Percentiles rank a stretch among this genome's conserved stretches.
These are phyloP conservation scores for Pantherophis guttatus DNA, from an alignment of 2,113 vertebrate genomes.

Conservation along the genomic window DNA sequence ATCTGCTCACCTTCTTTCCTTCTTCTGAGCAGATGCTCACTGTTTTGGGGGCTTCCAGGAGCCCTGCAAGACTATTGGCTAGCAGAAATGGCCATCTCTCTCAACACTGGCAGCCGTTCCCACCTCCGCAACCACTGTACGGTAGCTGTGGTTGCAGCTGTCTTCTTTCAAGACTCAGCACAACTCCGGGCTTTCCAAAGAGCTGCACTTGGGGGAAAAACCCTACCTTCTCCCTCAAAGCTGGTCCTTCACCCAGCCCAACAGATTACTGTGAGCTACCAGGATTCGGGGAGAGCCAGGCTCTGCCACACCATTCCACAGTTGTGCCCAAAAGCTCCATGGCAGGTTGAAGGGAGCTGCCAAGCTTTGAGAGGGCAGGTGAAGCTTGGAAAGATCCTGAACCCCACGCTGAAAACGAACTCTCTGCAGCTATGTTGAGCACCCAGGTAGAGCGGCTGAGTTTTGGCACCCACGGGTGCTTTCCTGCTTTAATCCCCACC, in stretches of 20 bases:
- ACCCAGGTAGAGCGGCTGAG: not conserved
- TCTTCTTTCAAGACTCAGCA: not conserved
- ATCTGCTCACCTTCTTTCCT: not conserved
- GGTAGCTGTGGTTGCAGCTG: too few relatives aligned
- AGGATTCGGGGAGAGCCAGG: too few relatives aligned
- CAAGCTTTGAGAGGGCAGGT: not conserved
- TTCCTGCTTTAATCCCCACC: not conserved
- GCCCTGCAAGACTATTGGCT: not conserved
- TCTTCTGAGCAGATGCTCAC: not conserved
- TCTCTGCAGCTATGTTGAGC: not conserved
- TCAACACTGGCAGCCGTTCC: not conserved
- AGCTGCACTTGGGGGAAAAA: too few relatives aligned
- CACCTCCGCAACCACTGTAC: not conserved
- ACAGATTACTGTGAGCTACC: too few relatives aligned
- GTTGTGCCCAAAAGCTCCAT: not conserved
- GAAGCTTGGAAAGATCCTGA: not conserved
- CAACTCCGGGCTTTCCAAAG: not conserved
- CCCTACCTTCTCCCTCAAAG: too few relatives aligned
- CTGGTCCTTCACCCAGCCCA: too few relatives aligned
- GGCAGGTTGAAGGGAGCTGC: not conserved
- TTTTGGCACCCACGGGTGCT: not conserved
- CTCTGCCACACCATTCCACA: too few relatives aligned
- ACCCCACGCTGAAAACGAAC: not conserved
- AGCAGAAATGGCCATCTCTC: not conserved
- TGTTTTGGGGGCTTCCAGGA: not conserved